phyloP scores from a whole-genome alignment of 2,113 vertebrate genomes.

The Zeus faber region DNA sequence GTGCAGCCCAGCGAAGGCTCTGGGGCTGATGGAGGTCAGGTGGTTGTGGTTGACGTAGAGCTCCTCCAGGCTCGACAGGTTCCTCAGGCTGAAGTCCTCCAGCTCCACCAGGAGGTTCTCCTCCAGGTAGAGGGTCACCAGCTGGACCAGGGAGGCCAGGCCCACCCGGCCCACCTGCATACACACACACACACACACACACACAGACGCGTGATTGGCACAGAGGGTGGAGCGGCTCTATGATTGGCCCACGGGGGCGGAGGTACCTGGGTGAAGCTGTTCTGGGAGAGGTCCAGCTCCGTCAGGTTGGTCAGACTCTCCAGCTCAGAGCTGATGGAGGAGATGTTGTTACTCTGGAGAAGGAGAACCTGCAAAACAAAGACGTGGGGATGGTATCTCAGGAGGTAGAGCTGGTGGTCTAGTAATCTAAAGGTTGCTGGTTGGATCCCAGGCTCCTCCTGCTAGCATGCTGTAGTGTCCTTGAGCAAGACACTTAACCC shows the following conservation, averaged over 20 bases:
- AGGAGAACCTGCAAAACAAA: conserved; percentile 72
- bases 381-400: too few relatives aligned
- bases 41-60: conserved; percentile 83
- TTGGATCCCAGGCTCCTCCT: too few relatives aligned
- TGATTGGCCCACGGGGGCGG: neutral
- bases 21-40: conserved; percentile 74
- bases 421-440: too few relatives aligned
- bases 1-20: conserved; percentile 75
- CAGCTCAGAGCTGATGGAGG: conserved; percentile 68
- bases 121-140: conserved; percentile 82
- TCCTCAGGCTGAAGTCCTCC: conserved; percentile 73
- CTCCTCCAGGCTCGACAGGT: conserved; percentile 77
- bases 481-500: too few relatives aligned
- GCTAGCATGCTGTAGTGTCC: too few relatives aligned
- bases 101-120: conserved; percentile 79
- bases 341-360: conserved; percentile 83
- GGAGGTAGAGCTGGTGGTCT: too few relatives aligned
- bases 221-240: too few relatives aligned
- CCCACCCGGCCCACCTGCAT: conserved; percentile 59
- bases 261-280: conserved; percentile 75
- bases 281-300: conserved; percentile 82
- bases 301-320: conserved; percentile 77
- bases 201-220: too few relatives aligned
- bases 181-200: neutral
- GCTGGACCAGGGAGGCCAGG: conserved; percentile 65